These are phyloP conservation scores for Eilema sororculum DNA, from an alignment of 2,888 invertebrate genomes.

Conservation along the genomic window DNA sequence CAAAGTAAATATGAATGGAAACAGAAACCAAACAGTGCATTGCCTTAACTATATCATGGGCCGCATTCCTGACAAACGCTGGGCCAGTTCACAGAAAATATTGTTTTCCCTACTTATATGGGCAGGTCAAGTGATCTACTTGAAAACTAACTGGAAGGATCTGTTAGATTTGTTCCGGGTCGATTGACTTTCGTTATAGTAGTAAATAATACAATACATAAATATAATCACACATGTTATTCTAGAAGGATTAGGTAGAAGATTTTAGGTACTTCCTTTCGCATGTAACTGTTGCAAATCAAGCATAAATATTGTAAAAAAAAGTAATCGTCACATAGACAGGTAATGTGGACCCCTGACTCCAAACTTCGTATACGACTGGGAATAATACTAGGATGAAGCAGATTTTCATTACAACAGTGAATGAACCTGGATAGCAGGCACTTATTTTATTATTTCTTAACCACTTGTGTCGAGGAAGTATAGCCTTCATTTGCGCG, in stretches of 20 bases:
- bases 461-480: too few relatives aligned
- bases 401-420: too few relatives aligned
- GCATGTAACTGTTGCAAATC: too few relatives aligned
- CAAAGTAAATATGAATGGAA: constrained; percentile 53
- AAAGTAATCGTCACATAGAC: too few relatives aligned
- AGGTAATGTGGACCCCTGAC: too few relatives aligned
- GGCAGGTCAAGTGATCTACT: constrained; percentile 57
- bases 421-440: too few relatives aligned
- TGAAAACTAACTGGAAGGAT: constrained; percentile 49
- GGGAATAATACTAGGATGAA: too few relatives aligned
- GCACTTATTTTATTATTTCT: too few relatives aligned
- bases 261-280: background rate
- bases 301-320: too few relatives aligned
- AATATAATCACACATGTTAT: background rate
- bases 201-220: background rate
- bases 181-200: constrained; percentile 35
- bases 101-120: constrained; percentile 62
- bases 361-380: too few relatives aligned
- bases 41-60: constrained; percentile 40
- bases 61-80: constrained; percentile 42
- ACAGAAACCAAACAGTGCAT: constrained; percentile 32
- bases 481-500: too few relatives aligned
- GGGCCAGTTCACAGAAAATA: constrained; percentile 54
- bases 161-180: constrained; percentile 50
- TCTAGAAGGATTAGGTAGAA: background rate